Evolutionary conservation across 2,888 invertebrate species (phyloP), one percentile per base, ranked within the genome.

Genomic region (Falcaria lacertinaria): DNA sequence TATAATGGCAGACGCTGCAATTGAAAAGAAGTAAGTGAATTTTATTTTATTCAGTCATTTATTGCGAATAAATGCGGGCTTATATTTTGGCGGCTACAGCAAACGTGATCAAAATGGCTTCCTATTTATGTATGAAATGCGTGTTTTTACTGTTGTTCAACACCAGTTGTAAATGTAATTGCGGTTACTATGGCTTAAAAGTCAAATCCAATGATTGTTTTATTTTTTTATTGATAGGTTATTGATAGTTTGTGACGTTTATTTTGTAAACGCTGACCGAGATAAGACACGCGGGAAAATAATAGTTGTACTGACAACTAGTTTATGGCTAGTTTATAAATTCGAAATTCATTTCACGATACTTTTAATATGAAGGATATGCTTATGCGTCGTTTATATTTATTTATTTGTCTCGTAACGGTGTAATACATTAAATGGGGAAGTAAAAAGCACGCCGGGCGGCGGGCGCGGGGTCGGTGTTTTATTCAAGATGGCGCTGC

Each of bases 1-100:
- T 69, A 91, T 64, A 86, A 93, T 93, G 93, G 92, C 93, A 83
- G 93, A 93, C 83, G 92, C 93, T 81, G 93, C 93, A 67, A 87
- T 91, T 54, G 91, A 92, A 75, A 91, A 90, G 76, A 92, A 91
- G 93, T 93, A 90, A 93, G 93, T 92, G 70, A 52, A 57, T 60
- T 57, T 52, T 15, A 55, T 39, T 34, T 47, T 47, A 53, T 65
- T 70, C 45, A 54, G 52, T 67, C 47, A 62, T 43, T 54, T 58
- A 45, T 48, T 35, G n/a, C 17, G 53, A 60, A 48, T 65, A 22
- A 14, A 69, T 68, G 46, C 41, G 48, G 47, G 50, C 51, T 56
- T 57, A 54, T 60, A 68, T 83, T 88, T 89, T 88, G 87, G 88
- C 88, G 88, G 87, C 80, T 79, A 76, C 59, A 52, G 56, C 56